Base-by-base conservation (phyloP, 1,140 invertebrate species). In the Cyrtorhinus lividipennis region DNA sequence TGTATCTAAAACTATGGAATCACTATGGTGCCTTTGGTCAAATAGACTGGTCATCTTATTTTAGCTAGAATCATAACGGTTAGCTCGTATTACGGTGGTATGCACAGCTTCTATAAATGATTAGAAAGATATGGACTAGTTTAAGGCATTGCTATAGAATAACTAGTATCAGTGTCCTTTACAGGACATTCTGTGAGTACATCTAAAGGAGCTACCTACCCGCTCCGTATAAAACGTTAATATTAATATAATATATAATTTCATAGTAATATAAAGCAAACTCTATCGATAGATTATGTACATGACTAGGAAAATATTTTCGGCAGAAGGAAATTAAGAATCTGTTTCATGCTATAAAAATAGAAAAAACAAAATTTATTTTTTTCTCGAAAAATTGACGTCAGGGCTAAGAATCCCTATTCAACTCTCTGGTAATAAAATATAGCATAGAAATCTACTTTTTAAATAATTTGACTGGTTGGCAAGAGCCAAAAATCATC, bases 281-380 rank as follows among this genome's bases (percentile, higher is more conserved):
- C 48, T 53, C 48, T 53, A 53, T 53, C 48, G 20, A 20, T 53
- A 53, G 12, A 22, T 20, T 53, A 53, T 53, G 10, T 53, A 53
- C 48, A 53, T 53, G 48, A 53, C 48, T 53, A 53, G 48, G 48
- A 53, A 53, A 53, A 53, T 53, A 53, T 53, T 53, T 53, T 53
- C 48, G 48, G 48, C 48, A 53, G 48, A 53, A 53, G 48, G 48
- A 53, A 53, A 53, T 53, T 15, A 53, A 53, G n/a, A 53, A 53
- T 53, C 48, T 53, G 48, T 53, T n/a, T 53, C 48, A 53, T 53
- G 48, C 48, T 53, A 44, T 44, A 53, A 53, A 53, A 53, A 53
- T 53, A 53, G 48, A 53, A 53, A 53, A 53, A 53, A 22, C 10
- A 53, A 53, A 44, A 10, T 44, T 10, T 44, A n/a, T 53, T 20